Percentiles rank a stretch among this genome's conserved stretches.
phyloP scores from a whole-genome alignment of 2,113 vertebrate species.

The Pogona vitticeps region DNA sequence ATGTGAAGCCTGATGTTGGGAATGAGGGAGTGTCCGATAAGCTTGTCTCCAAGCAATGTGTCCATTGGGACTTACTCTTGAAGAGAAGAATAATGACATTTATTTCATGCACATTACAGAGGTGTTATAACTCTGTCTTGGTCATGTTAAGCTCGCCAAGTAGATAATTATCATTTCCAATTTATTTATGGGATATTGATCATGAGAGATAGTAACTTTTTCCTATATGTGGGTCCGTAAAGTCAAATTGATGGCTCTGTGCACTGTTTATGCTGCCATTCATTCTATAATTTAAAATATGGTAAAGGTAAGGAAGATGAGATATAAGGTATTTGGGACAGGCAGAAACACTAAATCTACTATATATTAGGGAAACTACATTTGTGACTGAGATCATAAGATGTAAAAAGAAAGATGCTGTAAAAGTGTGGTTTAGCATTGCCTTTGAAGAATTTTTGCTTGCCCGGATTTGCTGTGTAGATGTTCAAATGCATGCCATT shows the following conservation, averaged over 20 bases:
- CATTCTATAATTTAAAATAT: conserved; percentile 11
- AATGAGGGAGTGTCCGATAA: no score
- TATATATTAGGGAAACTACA: background rate
- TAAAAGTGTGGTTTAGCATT: conserved; percentile 34
- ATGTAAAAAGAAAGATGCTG: conserved; percentile 20
- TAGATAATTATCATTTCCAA: background rate
- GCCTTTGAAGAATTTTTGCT: conserved; percentile 47
- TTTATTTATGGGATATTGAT: background rate
- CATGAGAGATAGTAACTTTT: background rate
- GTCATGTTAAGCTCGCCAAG: background rate
- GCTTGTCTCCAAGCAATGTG: no score
- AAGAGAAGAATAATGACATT: no score
- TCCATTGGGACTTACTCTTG: background rate
- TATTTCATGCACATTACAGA: background rate
- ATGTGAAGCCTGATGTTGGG: no score
- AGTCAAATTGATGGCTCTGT: background rate
- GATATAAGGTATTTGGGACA: background rate
- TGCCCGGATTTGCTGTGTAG: conserved; percentile 43
- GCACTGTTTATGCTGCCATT: background rate
- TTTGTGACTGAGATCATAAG: background rate
- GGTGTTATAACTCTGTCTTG: background rate
- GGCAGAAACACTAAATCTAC: background rate
- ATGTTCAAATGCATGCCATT: conserved; percentile 41
- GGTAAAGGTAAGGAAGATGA: background rate
- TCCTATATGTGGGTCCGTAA: background rate